phyloP scores from a whole-genome alignment of 2,888 invertebrate species.

The Monoplex corrugatus region DNA sequence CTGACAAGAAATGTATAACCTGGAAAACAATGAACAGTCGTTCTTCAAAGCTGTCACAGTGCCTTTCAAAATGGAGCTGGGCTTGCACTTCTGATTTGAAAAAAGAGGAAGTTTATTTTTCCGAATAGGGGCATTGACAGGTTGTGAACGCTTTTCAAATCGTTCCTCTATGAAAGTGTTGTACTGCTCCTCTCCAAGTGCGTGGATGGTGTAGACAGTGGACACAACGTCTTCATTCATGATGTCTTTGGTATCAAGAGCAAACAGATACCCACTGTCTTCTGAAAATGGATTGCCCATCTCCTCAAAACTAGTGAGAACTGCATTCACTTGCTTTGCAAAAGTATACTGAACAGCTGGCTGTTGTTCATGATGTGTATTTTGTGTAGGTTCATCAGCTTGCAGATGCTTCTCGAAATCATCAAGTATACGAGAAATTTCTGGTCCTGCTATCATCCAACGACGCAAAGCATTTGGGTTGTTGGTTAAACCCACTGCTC shows the following conservation, averaged over 20 bases:
- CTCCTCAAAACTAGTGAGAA: background rate
- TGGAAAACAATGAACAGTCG: slow-evolving; percentile 12
- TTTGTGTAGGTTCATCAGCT: background rate
- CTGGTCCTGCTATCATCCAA: slow-evolving; percentile 29
- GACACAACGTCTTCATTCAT: slow-evolving; percentile 16
- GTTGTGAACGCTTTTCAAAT: background rate
- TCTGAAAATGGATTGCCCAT: slow-evolving; percentile 48
- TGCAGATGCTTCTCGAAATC: background rate
- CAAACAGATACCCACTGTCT: slow-evolving; percentile 42
- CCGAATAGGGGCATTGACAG: slow-evolving; percentile 11
- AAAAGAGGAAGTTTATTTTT: slow-evolving; percentile 43
- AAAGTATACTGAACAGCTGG: slow-evolving; percentile 7
- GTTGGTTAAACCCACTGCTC: slow-evolving; percentile 58
- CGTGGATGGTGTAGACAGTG: background rate
- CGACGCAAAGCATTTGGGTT: slow-evolving; percentile 45
- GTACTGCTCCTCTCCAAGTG: slow-evolving; percentile 36
- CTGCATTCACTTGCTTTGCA: background rate
- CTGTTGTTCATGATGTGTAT: slow-evolving; percentile 20
- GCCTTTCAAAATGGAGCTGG: background rate
- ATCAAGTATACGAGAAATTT: background rate
- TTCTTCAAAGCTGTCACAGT: background rate
- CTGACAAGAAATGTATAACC: background rate
- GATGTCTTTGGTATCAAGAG: slow-evolving; percentile 36
- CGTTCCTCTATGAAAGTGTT: slow-evolving; percentile 29
- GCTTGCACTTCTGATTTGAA: slow-evolving; percentile 13